These are phyloP conservation scores for Meda fulgida DNA, from an alignment of 2,797 vertebrate species.

Conservation along the genomic window DNA sequence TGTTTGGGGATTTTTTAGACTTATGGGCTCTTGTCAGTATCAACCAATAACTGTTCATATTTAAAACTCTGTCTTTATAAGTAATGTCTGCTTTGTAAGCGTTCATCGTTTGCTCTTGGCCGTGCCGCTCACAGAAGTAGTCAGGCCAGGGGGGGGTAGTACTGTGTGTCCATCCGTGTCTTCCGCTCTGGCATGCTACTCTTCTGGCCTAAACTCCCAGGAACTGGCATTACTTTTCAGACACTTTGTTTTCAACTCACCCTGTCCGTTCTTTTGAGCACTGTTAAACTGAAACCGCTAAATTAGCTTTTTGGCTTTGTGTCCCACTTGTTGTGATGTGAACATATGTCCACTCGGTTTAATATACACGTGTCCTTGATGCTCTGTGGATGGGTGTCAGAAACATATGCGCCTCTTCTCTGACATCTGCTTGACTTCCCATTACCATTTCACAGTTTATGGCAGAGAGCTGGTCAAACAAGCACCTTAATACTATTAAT, in stretches of 20 bases:
- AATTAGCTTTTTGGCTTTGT: conserved; percentile 14
- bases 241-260: conserved; percentile 10
- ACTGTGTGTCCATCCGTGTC: conserved; percentile 19
- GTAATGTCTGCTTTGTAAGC: background rate
- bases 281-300: background rate
- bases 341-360: conserved; percentile 13
- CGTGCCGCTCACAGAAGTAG: conserved; percentile 9
- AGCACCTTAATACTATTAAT: background rate
- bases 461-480: background rate
- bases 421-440: conserved; percentile 20
- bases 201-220: conserved; percentile 37
- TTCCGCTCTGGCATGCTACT: background rate
- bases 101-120: background rate
- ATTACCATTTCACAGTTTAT: conserved; percentile 15
- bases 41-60: background rate
- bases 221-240: conserved; percentile 52
- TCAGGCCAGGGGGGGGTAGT: conserved; percentile 4
- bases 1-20: background rate
- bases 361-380: conserved; percentile 5
- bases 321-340: conserved; percentile 11
- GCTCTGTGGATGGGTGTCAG: conserved; percentile 4
- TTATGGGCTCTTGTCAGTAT: background rate
- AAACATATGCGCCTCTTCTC: conserved; percentile 19
- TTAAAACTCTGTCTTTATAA: conserved; percentile 12
- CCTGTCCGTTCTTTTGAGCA: conserved; percentile 19